Evolutionary conservation across 2,888 invertebrate genomes (phyloP).

Genomic region (Trichogramma dendrolimi): DNA sequence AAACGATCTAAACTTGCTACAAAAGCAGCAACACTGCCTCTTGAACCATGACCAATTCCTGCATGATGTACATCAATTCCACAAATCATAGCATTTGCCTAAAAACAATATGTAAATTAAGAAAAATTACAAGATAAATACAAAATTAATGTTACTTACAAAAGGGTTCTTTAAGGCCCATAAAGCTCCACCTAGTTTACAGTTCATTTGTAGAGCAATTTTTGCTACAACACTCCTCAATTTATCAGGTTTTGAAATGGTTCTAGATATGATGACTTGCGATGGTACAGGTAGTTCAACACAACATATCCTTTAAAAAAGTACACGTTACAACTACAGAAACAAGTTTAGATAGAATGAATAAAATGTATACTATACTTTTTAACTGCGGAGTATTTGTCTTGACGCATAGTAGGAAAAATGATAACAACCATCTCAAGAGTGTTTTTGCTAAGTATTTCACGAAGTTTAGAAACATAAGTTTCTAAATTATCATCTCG

Average conservation of each 20-base stretch:
- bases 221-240: slow-evolving; percentile 78
- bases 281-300: slow-evolving; percentile 77
- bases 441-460: slow-evolving; percentile 50
- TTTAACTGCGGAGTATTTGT: slow-evolving; percentile 84
- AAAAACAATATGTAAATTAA: slow-evolving; percentile 21
- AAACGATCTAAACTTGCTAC: slow-evolving; percentile 73
- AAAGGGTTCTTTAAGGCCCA: slow-evolving; percentile 84
- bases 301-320: slow-evolving; percentile 62
- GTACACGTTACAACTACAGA: neutral
- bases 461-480: slow-evolving; percentile 61
- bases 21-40: slow-evolving; percentile 67
- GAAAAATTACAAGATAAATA: slow-evolving; percentile 4
- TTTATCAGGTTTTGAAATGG: slow-evolving; percentile 67
- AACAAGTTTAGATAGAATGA: neutral
- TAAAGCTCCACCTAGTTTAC: slow-evolving; percentile 87
- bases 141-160: slow-evolving; percentile 46
- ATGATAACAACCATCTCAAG: slow-evolving; percentile 75
- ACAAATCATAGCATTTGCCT: slow-evolving; percentile 74
- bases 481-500: slow-evolving; percentile 69
- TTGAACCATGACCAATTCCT: slow-evolving; percentile 56
- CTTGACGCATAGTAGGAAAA: slow-evolving; percentile 75
- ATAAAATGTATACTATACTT: slow-evolving; percentile 49
- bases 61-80: slow-evolving; percentile 89
- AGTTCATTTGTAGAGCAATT: slow-evolving; percentile 88
- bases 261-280: slow-evolving; percentile 75